phyloP scores from a whole-genome alignment of 2,888 invertebrate genomes.

The Acleris emargana region DNA sequence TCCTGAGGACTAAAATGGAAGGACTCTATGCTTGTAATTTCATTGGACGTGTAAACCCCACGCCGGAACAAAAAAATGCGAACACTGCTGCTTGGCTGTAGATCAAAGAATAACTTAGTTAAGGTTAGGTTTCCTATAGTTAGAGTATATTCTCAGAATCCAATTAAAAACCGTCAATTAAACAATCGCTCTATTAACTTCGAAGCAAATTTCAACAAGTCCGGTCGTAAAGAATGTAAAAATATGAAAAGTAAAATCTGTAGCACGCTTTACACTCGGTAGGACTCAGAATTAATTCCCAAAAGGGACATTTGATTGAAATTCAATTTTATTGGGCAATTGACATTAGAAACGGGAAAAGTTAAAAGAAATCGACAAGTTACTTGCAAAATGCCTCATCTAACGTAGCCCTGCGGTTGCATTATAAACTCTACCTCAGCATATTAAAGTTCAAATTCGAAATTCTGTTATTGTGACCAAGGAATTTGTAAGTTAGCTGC shows the following conservation, averaged over 20 bases:
- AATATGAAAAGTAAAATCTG: constrained; percentile 11
- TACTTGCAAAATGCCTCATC: constrained; percentile 1
- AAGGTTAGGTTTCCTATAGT: no score
- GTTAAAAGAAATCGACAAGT: constrained; percentile 33
- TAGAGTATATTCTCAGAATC: neutral
- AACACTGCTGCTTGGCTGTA: no score
- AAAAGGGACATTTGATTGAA: constrained; percentile 55
- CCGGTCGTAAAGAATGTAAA: constrained; percentile 2
- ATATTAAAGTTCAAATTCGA: neutral
- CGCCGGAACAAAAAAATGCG: no score
- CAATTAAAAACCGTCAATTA: neutral
- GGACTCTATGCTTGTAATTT: no score
- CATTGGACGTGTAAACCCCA: no score
- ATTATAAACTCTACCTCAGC: neutral
- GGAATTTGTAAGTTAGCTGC: neutral
- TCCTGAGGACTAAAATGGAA: no score
- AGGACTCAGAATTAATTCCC: constrained; percentile 41
- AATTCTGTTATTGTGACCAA: no score
- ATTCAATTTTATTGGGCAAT: constrained; percentile 64
- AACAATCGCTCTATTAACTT: neutral
- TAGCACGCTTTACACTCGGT: constrained; percentile 16
- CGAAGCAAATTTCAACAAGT: neutral
- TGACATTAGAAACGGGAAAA: constrained; percentile 59
- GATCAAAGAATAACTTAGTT: no score
- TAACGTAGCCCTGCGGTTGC: neutral